A percentile compares a stretch with the other conserved stretches of the same genome.
Evolutionary conservation across 2,113 vertebrate species (phyloP).

Genomic region (Corythaeola cristata): DNA sequence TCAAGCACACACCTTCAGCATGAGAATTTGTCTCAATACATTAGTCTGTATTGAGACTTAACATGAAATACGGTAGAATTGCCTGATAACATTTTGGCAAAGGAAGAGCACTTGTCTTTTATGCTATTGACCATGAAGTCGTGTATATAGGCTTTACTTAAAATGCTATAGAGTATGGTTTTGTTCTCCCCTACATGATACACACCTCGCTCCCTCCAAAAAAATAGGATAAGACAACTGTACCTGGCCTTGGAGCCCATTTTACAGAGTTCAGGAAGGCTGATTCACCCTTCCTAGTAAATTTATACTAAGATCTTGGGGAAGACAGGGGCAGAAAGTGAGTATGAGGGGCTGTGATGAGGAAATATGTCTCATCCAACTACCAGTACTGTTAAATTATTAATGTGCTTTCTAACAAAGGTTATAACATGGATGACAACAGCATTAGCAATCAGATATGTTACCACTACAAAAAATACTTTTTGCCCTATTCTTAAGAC

Average conservation of each 20-base stretch:
- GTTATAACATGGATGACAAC: background rate
- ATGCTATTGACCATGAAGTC: accelerated
- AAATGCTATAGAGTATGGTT: background rate
- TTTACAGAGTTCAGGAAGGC: background rate
- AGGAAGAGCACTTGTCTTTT: background rate
- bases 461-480: background rate
- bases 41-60: background rate
- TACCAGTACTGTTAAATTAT: background rate
- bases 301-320: background rate
- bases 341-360: background rate
- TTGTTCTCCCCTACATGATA: background rate
- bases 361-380: background rate
- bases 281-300: background rate
- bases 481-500: background rate
- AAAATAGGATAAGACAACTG: background rate
- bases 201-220: too few species aligned
- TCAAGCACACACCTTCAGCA: background rate
- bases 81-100: background rate
- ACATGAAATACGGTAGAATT: background rate
- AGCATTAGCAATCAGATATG: background rate
- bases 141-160: background rate
- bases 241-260: background rate
- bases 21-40: background rate
- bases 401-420: background rate
- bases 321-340: background rate